These are phyloP conservation scores for Peromyscus melanophrys DNA, from an alignment of 2,797 vertebrate species.

Conservation along the genomic window DNA sequence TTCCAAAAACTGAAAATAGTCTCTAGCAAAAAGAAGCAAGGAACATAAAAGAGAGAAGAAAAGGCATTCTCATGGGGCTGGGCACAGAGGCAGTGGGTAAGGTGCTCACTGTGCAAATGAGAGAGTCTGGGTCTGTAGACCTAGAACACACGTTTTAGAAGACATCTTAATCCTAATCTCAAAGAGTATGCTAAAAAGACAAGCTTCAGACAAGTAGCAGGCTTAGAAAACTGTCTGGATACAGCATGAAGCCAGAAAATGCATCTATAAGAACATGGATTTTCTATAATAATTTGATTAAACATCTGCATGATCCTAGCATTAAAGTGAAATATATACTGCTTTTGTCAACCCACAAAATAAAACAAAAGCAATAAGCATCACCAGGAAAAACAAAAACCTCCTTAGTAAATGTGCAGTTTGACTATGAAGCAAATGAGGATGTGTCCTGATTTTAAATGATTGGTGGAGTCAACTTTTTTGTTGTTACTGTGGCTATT, in stretches of 20 bases:
- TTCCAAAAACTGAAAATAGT: neutral
- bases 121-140: neutral
- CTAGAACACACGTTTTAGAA: neutral
- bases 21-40: constrained; percentile 21
- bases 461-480: neutral
- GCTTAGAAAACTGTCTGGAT: constrained; percentile 55
- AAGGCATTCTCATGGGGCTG: neutral
- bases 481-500: neutral
- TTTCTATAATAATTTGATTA: constrained; percentile 64
- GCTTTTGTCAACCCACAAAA: constrained; percentile 20
- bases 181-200: neutral
- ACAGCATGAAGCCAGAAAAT: constrained; percentile 28
- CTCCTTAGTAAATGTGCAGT: neutral
- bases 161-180: constrained; percentile 48
- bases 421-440: constrained; percentile 34
- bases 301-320: neutral
- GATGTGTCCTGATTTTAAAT: constrained; percentile 49
- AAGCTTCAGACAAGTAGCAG: neutral
- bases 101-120: neutral
- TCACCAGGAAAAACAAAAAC: constrained; percentile 48
- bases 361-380: constrained; percentile 9
- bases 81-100: neutral
- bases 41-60: neutral
- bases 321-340: constrained; percentile 47
- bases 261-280: neutral